A percentile compares a stretch with the other conserved stretches of the same genome.
Evolutionary conservation across 1,140 invertebrate species (phyloP).

Genomic region (Cherax quadricarinatus): DNA sequence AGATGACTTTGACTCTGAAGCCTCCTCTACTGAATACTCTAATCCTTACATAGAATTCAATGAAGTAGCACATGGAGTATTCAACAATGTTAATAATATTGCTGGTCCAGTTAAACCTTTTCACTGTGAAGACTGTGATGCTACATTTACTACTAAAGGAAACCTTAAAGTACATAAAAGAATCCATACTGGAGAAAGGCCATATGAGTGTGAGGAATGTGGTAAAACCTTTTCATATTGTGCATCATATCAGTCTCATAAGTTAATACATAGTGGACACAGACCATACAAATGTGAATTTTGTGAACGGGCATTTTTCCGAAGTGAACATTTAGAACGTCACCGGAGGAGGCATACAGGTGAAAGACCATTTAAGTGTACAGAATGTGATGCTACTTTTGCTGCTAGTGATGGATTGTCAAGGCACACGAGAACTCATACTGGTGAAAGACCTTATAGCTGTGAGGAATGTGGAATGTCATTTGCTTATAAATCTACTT

Average conservation of each 20-base stretch:
- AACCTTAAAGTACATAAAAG: conserved; percentile 61
- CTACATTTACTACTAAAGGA: conserved; percentile 58
- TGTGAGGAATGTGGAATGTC: conserved; percentile 56
- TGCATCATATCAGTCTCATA: conserved; percentile 61
- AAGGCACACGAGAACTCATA: conserved; percentile 58
- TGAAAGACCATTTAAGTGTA: conserved; percentile 63
- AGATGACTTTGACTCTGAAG: conserved; percentile 64
- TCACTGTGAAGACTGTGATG: conserved; percentile 60
- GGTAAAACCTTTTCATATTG: conserved; percentile 61
- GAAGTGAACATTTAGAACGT: conserved; percentile 59
- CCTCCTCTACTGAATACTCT: conserved; percentile 40
- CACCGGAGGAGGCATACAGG: conserved; percentile 60
- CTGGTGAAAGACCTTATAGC: conserved; percentile 52
- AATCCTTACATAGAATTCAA: conserved; percentile 40
- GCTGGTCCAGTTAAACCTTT: conserved; percentile 42
- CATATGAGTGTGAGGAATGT: conserved; percentile 60
- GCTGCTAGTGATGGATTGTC: conserved; percentile 64
- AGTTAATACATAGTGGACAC: conserved; percentile 59
- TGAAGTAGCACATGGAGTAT: conserved; percentile 41
- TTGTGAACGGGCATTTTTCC: conserved; percentile 53
- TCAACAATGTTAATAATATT: conserved; percentile 34
- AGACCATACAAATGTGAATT: conserved; percentile 60
- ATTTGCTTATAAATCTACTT: conserved; percentile 62
- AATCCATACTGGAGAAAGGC: conserved; percentile 61
- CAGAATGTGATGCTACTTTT: conserved; percentile 66